A percentile compares a stretch with the other conserved stretches of the same genome.
These are phyloP conservation scores for Callionymus lyra DNA, from an alignment of 2,113 vertebrate genomes.

Conservation along the genomic window DNA sequence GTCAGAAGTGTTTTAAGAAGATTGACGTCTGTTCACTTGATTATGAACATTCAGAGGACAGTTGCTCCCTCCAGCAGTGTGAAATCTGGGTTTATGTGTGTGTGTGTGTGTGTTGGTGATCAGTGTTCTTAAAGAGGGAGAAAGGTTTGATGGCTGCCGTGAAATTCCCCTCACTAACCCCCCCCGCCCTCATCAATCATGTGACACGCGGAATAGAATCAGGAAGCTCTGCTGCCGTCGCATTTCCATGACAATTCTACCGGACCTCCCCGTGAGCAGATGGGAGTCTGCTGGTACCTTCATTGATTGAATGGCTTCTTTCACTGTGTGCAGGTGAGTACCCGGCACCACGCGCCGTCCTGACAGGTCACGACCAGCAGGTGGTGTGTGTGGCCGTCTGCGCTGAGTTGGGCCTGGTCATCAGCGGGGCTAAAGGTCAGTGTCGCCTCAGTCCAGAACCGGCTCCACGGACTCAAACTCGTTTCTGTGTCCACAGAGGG, in stretches of 20 bases:
- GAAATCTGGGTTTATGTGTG: neutral
- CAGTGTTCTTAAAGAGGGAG: slow-evolving; percentile 9
- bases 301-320: neutral
- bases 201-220: slow-evolving; percentile 70
- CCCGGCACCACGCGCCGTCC: slow-evolving; percentile 88
- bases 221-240: slow-evolving; percentile 56
- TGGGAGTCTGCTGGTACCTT: slow-evolving; percentile 27
- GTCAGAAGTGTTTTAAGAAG: too few relatives aligned
- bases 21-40: too few relatives aligned
- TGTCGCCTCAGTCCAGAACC: neutral
- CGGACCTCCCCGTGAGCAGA: slow-evolving; percentile 28
- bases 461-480: slow-evolving; percentile 1
- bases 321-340: slow-evolving; percentile 78
- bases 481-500: slow-evolving; percentile 71
- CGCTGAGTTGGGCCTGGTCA: slow-evolving; percentile 93
- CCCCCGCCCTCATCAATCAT: slow-evolving; percentile 75
- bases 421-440: slow-evolving; percentile 98
- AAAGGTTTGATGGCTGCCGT: slow-evolving; percentile 45
- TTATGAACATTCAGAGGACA: too few relatives aligned
- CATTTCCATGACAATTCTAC: slow-evolving; percentile 58
- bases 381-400: slow-evolving; percentile 95
- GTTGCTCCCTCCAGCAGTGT: neutral
- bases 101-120: slow-evolving; percentile 9
- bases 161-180: slow-evolving; percentile 70
- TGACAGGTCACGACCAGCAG: slow-evolving; percentile 95